Evolutionary conservation across 2,888 invertebrate species (phyloP).

Genomic region (Campoletis raptor): DNA sequence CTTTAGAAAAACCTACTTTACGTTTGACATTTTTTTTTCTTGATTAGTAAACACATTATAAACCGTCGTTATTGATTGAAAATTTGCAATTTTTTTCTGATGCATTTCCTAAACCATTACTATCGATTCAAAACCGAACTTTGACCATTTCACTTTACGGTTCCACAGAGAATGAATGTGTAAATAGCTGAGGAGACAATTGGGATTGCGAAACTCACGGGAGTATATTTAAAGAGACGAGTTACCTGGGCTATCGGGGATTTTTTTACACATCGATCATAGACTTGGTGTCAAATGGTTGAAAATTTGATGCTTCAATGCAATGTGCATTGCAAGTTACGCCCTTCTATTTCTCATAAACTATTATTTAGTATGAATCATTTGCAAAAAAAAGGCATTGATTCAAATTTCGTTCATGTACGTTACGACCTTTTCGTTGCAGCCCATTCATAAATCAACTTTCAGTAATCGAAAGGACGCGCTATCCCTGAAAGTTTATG

Average conservation of each 20-base stretch:
- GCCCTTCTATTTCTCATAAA: neutral
- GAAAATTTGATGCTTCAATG: slow-evolving; percentile 5
- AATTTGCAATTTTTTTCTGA: neutral
- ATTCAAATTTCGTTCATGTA: neutral
- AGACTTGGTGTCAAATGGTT: slow-evolving; percentile 3
- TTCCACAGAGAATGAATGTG: neutral
- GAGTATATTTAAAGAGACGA: neutral
- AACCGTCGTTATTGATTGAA: neutral
- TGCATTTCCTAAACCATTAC: neutral
- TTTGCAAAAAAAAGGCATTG: neutral
- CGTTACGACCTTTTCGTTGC: neutral
- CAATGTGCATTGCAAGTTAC: neutral
- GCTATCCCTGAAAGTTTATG: neutral
- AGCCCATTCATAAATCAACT: neutral
- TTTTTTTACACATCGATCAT: neutral
- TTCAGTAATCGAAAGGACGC: neutral
- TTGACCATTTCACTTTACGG: neutral
- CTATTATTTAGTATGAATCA: neutral
- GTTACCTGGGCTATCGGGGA: neutral
- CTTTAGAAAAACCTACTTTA: neutral
- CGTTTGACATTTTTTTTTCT: neutral
- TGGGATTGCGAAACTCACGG: slow-evolving; percentile 12
- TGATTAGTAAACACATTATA: neutral
- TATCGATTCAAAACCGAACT: neutral
- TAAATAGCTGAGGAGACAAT: neutral